A percentile compares a stretch with the other conserved stretches of the same genome.
phyloP scores from a whole-genome alignment of 2,888 invertebrate species.

The Chrysomela aeneicollis region DNA sequence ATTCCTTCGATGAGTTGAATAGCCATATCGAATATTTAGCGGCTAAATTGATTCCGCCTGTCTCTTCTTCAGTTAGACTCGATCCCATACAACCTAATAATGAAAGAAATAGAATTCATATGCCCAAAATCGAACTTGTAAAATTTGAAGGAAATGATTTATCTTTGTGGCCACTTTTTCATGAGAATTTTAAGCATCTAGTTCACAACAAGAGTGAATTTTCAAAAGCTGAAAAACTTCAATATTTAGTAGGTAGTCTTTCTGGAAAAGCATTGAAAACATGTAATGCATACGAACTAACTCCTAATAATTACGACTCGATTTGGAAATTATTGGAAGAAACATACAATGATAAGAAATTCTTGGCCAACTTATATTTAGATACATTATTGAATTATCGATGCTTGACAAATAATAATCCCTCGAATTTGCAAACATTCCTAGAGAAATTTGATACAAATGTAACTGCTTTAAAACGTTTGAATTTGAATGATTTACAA shows the following conservation, averaged over 20 bases:
- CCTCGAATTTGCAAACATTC: not conserved
- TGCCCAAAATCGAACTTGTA: slow-evolving; percentile 24
- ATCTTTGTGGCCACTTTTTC: slow-evolving; percentile 23
- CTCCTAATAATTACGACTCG: too few relatives aligned
- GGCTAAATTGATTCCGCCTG: not conserved
- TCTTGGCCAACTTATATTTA: not conserved
- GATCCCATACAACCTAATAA: not conserved
- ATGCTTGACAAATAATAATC: not conserved
- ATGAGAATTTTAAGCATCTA: slow-evolving; percentile 29
- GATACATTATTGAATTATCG: too few relatives aligned
- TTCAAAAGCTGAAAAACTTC: slow-evolving; percentile 26
- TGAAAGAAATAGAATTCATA: not conserved
- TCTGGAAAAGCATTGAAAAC: slow-evolving; percentile 16
- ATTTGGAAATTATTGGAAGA: too few relatives aligned
- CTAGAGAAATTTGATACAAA: not conserved
- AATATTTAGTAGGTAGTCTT: slow-evolving; percentile 20
- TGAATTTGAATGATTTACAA: not conserved
- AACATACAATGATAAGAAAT: too few relatives aligned
- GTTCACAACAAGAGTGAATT: slow-evolving; percentile 18
- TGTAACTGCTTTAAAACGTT: not conserved
- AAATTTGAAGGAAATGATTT: slow-evolving; percentile 24
- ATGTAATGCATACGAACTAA: slow-evolving; percentile 20
- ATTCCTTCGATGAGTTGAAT: slow-evolving; percentile 14
- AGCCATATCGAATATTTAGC: slow-evolving; percentile 18
- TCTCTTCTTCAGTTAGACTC: not conserved